phyloP scores from a whole-genome alignment of 2,113 vertebrate species.

The Anser cygnoides region DNA sequence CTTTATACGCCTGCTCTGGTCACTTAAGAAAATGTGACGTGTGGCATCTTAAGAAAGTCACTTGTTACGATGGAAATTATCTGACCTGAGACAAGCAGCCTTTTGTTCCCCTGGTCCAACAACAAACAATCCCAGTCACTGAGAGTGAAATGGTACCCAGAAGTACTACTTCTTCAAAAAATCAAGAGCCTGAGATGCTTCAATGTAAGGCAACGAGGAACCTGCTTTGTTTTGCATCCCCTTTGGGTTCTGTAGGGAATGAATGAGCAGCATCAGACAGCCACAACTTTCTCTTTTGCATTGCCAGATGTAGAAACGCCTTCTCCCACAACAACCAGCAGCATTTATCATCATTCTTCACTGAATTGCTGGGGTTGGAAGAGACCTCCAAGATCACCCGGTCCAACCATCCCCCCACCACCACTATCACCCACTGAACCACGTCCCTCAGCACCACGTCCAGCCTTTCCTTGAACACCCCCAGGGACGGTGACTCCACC shows the following conservation, averaged over 20 bases:
- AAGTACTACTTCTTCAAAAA: not conserved
- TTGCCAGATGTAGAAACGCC: not conserved
- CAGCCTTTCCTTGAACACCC: too few relatives aligned
- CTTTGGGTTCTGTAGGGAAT: not conserved
- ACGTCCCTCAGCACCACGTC: too few relatives aligned
- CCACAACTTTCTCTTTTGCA: not conserved
- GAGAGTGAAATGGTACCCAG: not conserved
- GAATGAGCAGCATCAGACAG: accelerated
- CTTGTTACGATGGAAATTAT: not conserved
- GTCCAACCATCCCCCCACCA: too few relatives aligned
- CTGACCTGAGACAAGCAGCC: not conserved
- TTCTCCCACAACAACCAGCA: accelerated
- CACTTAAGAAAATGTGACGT: not conserved
- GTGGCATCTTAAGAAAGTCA: not conserved
- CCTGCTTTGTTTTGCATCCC: not conserved
- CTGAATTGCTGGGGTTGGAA: too few relatives aligned
- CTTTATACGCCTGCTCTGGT: not conserved
- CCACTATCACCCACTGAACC: too few relatives aligned
- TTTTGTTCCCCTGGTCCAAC: not conserved
- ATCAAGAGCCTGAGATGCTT: not conserved
- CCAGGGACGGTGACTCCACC: too few relatives aligned
- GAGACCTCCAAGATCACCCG: too few relatives aligned
- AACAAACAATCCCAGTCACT: not conserved
- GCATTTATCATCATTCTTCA: not conserved
- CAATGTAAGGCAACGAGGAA: not conserved